Conservation (phyloP, 2,113 vertebrate species). For the Dendropsophus ebraccatus region DNA sequence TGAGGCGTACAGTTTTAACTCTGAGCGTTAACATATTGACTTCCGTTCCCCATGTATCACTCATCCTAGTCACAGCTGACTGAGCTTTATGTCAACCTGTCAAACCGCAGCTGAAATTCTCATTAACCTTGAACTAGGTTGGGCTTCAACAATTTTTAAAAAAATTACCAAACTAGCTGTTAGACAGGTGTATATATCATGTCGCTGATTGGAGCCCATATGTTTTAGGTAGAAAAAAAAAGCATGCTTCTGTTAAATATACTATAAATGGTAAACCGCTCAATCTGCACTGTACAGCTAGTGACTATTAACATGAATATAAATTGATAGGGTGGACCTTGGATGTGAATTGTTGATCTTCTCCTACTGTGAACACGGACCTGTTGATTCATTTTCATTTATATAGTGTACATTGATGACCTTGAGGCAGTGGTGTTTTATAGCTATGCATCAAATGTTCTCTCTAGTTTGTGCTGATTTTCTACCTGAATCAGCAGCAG, state of each 20-base stretch:
- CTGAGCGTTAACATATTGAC: constrained; percentile 52
- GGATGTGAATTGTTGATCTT: constrained; percentile 40
- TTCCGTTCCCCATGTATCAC: constrained; percentile 41
- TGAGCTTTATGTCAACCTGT: constrained; percentile 47
- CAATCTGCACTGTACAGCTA: not conserved
- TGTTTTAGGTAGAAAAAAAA: constrained; percentile 5
- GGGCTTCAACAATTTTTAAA: constrained; percentile 2
- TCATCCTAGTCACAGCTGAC: constrained; percentile 44
- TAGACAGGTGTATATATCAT: constrained; percentile 30
- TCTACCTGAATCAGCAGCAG: constrained; percentile 13
- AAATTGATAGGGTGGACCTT: constrained; percentile 46
- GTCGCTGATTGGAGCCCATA: not conserved
- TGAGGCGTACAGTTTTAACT: constrained; percentile 49
- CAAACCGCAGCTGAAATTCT: constrained; percentile 29
- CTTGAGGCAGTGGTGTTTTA: not conserved
- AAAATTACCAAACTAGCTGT: constrained; percentile 7
- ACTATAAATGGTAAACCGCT: not conserved
- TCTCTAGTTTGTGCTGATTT: constrained; percentile 33
- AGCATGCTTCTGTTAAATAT: not conserved
- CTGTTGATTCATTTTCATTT: constrained; percentile 26
- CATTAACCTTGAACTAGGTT: constrained; percentile 47
- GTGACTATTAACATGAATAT: constrained; percentile 30
- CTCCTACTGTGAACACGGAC: constrained; percentile 12
- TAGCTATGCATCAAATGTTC: constrained; percentile 27
- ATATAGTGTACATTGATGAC: not conserved